Base-by-base conservation (phyloP, 1,140 invertebrate species). In the Reticulitermes speratus region DNA sequence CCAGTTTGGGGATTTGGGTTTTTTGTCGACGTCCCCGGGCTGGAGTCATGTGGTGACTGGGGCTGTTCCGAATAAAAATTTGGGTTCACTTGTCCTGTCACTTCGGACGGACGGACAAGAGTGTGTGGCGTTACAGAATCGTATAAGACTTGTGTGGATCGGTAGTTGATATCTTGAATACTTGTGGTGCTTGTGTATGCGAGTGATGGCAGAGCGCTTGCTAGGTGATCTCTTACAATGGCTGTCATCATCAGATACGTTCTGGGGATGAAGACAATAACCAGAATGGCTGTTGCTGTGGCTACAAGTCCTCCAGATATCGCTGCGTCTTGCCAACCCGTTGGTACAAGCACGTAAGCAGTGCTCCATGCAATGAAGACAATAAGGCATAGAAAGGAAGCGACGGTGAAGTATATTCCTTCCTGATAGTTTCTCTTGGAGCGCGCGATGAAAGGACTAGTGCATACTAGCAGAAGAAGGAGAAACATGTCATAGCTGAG, bases 371-470 rank as follows among this genome's bases (percentile, higher is more conserved):
- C 89, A 6, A 91, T 88, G 93, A 94, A 94, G 3, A 93, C 89
- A 30, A 90, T 87, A 32, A 91, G 87, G 16, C 90, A 89, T 0
- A 93, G 85, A 84, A 93, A 89, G 59, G 90, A 90, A 14, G 90
- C 91, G 0, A 92, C 88, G 2, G 91, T 90, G 86, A 93, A 91
- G 52, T 93, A 90, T 83, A 91, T 90, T 3, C 94, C 93, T 89
- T 95, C 94, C 6, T 92, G 91, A 88, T 94, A 94, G 87, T 95
- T 95, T n/a, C 94, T 91, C 84, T 93, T 93, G 12, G 93, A 94
- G 23, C 92, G 91, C 69, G 92, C 91, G 30, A 94, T 92, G 48
- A 92, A 91, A 0, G 94, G 92, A 52, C 92, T 91, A 65, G 94
- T 88, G 38, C 92, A 89, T 21, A 93, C 88, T 83, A 93, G 89